A percentile compares a stretch with the other conserved stretches of the same genome.
These are phyloP conservation scores for Mastomys natalensis DNA, from an alignment of 2,113 vertebrate species.

Conservation along the genomic window DNA sequence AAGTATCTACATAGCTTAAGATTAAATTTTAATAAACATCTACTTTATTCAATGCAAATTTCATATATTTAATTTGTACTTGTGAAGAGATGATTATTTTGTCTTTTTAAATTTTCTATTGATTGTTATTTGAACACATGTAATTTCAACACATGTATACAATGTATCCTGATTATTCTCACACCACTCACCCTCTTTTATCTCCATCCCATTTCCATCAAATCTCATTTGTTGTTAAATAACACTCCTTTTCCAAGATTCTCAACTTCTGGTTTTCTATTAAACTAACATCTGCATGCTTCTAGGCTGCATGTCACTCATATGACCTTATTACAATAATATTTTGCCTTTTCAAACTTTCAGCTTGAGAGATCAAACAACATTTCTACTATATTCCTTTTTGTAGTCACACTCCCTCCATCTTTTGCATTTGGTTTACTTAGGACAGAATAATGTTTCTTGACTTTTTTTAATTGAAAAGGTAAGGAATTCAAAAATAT, in stretches of 20 bases:
- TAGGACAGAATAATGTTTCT: conserved; percentile 28
- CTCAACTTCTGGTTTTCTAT: background rate
- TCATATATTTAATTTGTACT: conserved; percentile 21
- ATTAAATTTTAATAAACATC: conserved; percentile 20
- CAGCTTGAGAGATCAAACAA: conserved; percentile 36
- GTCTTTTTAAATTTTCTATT: background rate
- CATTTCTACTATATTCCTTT: conserved; percentile 57
- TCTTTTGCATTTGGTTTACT: conserved; percentile 34
- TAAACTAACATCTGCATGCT: conserved; percentile 37
- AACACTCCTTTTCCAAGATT: background rate
- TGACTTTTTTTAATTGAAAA: conserved; percentile 38
- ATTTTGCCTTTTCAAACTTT: background rate
- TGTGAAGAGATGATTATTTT: conserved; percentile 21
- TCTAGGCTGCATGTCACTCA: background rate
- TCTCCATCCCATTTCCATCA: background rate
- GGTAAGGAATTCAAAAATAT: conserved; percentile 29
- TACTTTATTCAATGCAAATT: background rate
- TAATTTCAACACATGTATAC: background rate
- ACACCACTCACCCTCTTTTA: background rate
- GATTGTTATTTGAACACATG: background rate
- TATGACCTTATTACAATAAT: conserved; percentile 16
- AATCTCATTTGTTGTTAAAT: background rate
- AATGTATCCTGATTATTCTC: background rate
- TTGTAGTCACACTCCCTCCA: conserved; percentile 23
- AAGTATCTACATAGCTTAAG: background rate